These are phyloP conservation scores for Heterodera carotae DNA, from an alignment of 1,140 invertebrate genomes.

Conservation along the genomic window DNA sequence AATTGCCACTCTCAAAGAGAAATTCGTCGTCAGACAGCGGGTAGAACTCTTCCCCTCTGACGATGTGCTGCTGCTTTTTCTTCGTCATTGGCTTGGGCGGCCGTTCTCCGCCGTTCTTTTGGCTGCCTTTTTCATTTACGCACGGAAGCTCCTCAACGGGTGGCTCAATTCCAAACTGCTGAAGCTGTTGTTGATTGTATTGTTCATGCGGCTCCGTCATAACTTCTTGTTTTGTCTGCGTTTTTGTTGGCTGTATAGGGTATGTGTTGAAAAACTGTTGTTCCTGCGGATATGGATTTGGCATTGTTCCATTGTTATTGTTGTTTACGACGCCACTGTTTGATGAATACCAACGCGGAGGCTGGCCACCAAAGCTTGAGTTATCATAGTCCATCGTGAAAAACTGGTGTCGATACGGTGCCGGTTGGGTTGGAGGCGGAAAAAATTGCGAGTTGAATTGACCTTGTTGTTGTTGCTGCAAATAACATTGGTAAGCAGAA, in stretches of 20 bases:
- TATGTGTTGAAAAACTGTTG: neutral
- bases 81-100: neutral
- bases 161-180: neutral
- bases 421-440: neutral
- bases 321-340: neutral
- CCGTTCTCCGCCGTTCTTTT: neutral
- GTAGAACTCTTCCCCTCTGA: conserved; percentile 1
- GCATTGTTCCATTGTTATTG: neutral
- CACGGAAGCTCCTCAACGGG: neutral
- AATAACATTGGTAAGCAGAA: neutral
- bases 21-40: conserved; percentile 17
- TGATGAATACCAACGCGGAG: neutral
- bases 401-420: neutral
- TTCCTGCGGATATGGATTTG: neutral
- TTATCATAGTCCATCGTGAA: neutral
- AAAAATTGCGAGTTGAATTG: neutral
- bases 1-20: conserved; percentile 17
- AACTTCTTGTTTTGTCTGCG: neutral
- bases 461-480: neutral
- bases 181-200: neutral
- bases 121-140: neutral
- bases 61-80: neutral
- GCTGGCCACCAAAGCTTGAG: neutral
- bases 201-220: no score
- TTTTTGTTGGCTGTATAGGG: neutral